Conservation (phyloP, 2,113 vertebrate species). For the Suncus etruscus region DNA sequence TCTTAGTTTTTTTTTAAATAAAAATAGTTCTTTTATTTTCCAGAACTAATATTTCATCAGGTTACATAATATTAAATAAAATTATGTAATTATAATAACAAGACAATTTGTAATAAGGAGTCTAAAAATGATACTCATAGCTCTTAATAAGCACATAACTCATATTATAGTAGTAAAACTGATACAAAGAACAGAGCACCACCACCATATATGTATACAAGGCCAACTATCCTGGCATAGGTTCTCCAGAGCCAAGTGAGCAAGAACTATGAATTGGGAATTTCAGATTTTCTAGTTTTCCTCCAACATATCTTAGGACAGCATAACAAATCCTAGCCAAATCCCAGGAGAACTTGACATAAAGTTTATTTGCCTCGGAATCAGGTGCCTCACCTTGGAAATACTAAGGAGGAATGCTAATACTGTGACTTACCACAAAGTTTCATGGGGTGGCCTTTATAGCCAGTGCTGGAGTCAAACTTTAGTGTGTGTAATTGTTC, state of each 20-base stretch:
- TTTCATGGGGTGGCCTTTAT: not conserved
- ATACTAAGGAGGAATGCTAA: not conserved
- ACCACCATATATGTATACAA: rapidly evolving
- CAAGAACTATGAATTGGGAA: not conserved
- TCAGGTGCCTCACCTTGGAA: not conserved
- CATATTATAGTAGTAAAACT: not conserved
- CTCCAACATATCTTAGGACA: not conserved
- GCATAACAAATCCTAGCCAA: not conserved
- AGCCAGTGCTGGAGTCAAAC: not conserved
- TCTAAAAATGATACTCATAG: slow-evolving; percentile 1
- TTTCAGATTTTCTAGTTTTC: not conserved
- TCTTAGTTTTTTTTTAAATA: slow-evolving; percentile 7
- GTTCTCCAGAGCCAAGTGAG: not conserved
- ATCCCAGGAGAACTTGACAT: not conserved
- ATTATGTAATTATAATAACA: slow-evolving; percentile 32
- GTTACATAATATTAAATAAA: slow-evolving; percentile 32
- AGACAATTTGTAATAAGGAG: slow-evolving; percentile 34
- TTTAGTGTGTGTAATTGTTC: slow-evolving; percentile 69
- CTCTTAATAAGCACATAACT: not conserved
- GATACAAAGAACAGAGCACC: too few species aligned
- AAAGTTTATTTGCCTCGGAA: not conserved
- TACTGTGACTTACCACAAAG: not conserved
- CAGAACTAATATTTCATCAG: slow-evolving; percentile 14
- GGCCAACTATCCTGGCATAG: not conserved
- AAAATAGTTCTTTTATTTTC: not conserved